Evolutionary conservation across 2,797 vertebrate species (phyloP).

Genomic region (Toxotes lorentzi): DNA sequence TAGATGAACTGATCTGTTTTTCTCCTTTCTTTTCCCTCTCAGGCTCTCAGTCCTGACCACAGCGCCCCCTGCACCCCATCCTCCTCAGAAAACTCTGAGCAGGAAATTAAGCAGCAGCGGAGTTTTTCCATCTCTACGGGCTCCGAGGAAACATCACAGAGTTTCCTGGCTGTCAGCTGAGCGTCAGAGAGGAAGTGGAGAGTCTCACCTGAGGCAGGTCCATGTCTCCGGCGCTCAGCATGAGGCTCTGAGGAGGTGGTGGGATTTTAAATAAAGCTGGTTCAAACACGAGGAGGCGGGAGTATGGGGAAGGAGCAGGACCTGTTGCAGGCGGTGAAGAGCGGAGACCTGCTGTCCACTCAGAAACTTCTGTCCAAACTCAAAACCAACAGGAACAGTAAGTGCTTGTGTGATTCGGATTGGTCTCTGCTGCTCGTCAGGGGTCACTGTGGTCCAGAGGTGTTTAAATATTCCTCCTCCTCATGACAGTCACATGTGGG

Average conservation of each 20-base stretch:
- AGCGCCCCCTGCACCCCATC: slow-evolving; percentile 19
- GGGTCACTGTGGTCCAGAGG: neutral
- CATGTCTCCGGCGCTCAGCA: slow-evolving; percentile 45
- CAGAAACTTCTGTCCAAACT: slow-evolving; percentile 84
- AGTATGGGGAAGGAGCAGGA: slow-evolving; percentile 88
- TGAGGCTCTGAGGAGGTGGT: slow-evolving; percentile 69
- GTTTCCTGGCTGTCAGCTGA: slow-evolving; percentile 26
- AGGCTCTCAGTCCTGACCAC: slow-evolving; percentile 50
- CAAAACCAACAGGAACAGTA: slow-evolving; percentile 82
- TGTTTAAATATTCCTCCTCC: neutral
- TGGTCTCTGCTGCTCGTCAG: neutral
- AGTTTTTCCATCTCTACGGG: slow-evolving; percentile 32
- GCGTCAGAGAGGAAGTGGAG: slow-evolving; percentile 16
- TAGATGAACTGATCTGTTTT: slow-evolving; percentile 44
- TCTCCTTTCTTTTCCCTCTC: slow-evolving; percentile 42
- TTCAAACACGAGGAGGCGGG: slow-evolving; percentile 18
- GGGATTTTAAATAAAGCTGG: slow-evolving; percentile 23
- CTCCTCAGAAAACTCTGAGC: slow-evolving; percentile 13
- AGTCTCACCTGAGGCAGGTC: slow-evolving; percentile 55
- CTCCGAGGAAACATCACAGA: slow-evolving; percentile 1
- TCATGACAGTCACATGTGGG: neutral
- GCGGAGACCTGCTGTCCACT: slow-evolving; percentile 80
- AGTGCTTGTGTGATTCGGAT: slow-evolving; percentile 56
- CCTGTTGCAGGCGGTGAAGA: slow-evolving; percentile 87
- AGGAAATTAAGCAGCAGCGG: slow-evolving; percentile 41